phyloP scores from a whole-genome alignment of 2,797 vertebrate species.

The Gobio occitaniae region DNA sequence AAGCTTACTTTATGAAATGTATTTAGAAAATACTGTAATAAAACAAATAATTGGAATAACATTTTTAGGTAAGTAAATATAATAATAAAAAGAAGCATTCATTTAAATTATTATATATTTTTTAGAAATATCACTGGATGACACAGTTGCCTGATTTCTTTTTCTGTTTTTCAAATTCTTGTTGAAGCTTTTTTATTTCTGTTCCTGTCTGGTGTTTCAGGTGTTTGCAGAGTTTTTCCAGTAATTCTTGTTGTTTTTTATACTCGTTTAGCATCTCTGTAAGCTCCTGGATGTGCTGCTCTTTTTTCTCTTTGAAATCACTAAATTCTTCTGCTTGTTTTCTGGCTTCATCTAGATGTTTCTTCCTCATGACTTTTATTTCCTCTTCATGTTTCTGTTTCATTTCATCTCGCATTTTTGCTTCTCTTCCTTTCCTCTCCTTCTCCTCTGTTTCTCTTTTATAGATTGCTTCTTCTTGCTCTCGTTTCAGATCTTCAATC shows the following conservation, averaged over 20 bases:
- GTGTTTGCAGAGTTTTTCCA: background rate
- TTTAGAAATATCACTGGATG: background rate
- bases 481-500: background rate
- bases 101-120: too few species aligned
- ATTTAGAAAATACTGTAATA: too few species aligned
- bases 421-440: background rate
- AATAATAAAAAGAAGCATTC: too few species aligned
- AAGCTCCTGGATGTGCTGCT: too few species aligned
- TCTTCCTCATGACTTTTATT: background rate
- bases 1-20: too few species aligned
- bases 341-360: too few species aligned
- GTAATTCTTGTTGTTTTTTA: background rate
- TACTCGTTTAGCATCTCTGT: background rate
- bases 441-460: too few species aligned
- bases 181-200: background rate
- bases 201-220: background rate
- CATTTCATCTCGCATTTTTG: background rate
- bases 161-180: slow-evolving; percentile 5
- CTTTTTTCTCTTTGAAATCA: too few species aligned
- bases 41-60: too few species aligned
- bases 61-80: too few species aligned
- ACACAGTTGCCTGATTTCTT: background rate
- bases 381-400: background rate
- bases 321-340: too few species aligned
- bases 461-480: background rate